Percentiles rank a stretch among this genome's conserved stretches.
Evolutionary conservation across 2,797 vertebrate species (phyloP).

Genomic region (Lerista edwardsae): DNA sequence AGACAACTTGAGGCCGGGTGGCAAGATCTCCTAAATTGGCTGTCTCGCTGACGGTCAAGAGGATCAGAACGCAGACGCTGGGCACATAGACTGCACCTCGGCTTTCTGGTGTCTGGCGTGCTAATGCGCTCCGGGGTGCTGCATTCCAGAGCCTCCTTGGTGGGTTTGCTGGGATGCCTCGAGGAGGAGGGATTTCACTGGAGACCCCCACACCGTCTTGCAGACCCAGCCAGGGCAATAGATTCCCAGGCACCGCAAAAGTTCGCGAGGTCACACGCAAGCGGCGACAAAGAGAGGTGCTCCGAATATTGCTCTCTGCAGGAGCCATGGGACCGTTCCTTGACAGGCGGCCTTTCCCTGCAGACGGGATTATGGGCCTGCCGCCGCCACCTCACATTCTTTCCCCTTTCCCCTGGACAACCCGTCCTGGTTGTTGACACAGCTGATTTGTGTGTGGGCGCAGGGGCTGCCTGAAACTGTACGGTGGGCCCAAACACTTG

Average conservation of each 20-base stretch:
- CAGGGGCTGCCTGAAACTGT: neutral
- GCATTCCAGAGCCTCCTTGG: constrained; percentile 15
- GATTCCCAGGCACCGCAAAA: constrained; percentile 31
- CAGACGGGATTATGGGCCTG: constrained; percentile 28
- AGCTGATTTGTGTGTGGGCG: neutral
- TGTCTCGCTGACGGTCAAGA: neutral
- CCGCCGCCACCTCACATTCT: constrained; percentile 19
- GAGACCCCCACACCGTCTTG: constrained; percentile 9
- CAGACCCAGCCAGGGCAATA: constrained; percentile 17
- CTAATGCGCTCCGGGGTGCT: neutral
- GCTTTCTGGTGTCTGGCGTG: neutral
- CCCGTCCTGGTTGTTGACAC: constrained; percentile 32
- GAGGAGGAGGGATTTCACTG: constrained; percentile 1
- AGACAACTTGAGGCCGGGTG: neutral
- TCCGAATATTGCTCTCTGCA: constrained; percentile 5
- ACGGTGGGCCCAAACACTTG: neutral
- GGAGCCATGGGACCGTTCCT: constrained; percentile 21
- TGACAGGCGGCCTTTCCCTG: constrained; percentile 26
- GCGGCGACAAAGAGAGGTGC: constrained; percentile 2
- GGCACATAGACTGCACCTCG: too few relatives aligned
- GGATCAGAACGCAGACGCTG: neutral
- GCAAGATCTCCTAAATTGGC: neutral
- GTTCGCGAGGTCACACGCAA: constrained; percentile 17
- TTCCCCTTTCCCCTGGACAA: constrained; percentile 22
- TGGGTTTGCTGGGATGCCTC: neutral